A percentile compares a stretch with the other conserved stretches of the same genome.
These are phyloP conservation scores for Lissonota sp. DNA, from an alignment of 2,888 invertebrate genomes.

Conservation along the genomic window DNA sequence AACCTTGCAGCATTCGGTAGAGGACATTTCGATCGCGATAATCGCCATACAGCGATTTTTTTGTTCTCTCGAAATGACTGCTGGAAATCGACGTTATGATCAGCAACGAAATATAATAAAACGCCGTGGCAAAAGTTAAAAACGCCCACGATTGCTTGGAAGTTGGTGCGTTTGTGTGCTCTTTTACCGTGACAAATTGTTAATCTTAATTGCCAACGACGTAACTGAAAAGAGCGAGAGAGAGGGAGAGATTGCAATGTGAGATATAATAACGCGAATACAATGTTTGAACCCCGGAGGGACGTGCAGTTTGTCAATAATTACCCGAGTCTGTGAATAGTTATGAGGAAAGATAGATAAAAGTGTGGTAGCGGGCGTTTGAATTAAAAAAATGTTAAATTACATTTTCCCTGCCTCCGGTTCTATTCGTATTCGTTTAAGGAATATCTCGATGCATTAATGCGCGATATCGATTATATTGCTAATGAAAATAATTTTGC, in stretches of 20 bases:
- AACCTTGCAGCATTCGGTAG: neutral
- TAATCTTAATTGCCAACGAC: constrained; percentile 61
- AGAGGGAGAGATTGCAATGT: constrained; percentile 53
- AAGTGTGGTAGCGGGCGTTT: constrained; percentile 21
- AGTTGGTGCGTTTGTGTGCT: constrained; percentile 37
- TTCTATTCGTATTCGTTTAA: constrained; percentile 6
- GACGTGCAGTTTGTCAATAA: constrained; percentile 64
- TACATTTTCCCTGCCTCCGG: constrained; percentile 16
- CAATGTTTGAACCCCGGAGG: constrained; percentile 54
- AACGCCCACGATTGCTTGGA: constrained; percentile 58
- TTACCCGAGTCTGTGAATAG: constrained; percentile 50
- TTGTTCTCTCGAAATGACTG: constrained; percentile 14
- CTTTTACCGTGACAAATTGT: constrained; percentile 65
- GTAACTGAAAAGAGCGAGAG: constrained; percentile 21
- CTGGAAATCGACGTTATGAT: constrained; percentile 29
- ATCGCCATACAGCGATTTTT: constrained; percentile 29
- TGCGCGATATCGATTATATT: constrained; percentile 4
- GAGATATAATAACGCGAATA: constrained; percentile 48
- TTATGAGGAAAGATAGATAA: constrained; percentile 30
- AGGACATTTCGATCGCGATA: constrained; percentile 24
- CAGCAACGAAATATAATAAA: constrained; percentile 37
- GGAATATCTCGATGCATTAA: constrained; percentile 3
- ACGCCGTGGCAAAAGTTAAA: constrained; percentile 21
- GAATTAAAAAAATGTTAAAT: neutral
- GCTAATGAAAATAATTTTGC: constrained; percentile 20